Conservation (phyloP, 2,888 invertebrate genomes). For the Cylloceria caligata region DNA sequence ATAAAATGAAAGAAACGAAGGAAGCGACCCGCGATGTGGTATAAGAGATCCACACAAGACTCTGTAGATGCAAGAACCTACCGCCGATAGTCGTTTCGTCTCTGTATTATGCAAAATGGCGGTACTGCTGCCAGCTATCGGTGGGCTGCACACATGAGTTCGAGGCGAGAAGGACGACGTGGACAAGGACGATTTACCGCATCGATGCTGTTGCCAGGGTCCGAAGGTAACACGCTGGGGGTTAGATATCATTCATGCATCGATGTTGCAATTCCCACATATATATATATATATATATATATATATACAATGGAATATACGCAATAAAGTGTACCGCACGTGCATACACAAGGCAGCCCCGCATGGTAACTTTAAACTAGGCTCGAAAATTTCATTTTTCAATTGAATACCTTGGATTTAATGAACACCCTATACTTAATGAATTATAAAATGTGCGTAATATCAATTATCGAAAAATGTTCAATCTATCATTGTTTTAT, state of each 20-base stretch:
- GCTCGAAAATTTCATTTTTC: not conserved
- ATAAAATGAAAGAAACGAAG: conserved; percentile 26
- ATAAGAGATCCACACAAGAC: conserved; percentile 20
- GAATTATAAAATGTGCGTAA: not conserved
- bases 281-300: no score
- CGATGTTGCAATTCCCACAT: conserved; percentile 63
- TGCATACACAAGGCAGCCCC: not conserved
- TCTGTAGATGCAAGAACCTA: conserved; percentile 32
- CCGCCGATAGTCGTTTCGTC: conserved; percentile 53
- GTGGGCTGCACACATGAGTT: conserved; percentile 46
- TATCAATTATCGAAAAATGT: no score
- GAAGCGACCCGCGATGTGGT: not conserved
- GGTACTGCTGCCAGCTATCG: conserved; percentile 41
- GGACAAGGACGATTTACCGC: conserved; percentile 54
- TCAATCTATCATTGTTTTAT: no score
- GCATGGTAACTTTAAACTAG: not conserved
- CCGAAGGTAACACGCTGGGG: conserved; percentile 51
- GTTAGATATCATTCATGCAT: conserved; percentile 78
- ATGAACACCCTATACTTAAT: not conserved
- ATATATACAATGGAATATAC: conserved; percentile 5
- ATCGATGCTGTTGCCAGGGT: conserved; percentile 62
- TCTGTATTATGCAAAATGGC: conserved; percentile 53
- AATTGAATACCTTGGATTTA: not conserved
- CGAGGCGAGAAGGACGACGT: conserved; percentile 24
- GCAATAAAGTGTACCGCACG: not conserved